Evolutionary conservation across 2,888 invertebrate species (phyloP).

Genomic region (Phyto melanocephala): DNA sequence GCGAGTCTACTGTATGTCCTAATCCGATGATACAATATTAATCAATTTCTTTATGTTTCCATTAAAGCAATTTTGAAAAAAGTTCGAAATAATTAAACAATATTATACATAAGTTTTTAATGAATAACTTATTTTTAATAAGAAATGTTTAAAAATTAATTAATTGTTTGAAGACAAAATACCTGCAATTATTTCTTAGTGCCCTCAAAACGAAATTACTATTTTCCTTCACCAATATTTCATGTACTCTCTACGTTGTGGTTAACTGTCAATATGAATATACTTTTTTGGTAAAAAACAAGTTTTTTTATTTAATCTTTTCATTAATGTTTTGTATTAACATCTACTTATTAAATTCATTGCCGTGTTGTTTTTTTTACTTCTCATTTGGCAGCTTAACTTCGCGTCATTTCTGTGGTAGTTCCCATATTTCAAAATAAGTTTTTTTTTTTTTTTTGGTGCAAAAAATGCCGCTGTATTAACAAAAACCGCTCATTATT

Average conservation of each 20-base stretch:
- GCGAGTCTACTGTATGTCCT: too few relatives aligned
- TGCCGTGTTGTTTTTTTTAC: slow-evolving; percentile 31
- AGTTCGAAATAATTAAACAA: too few relatives aligned
- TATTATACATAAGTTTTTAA: too few relatives aligned
- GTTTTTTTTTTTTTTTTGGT: background rate
- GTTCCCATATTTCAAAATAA: slow-evolving; percentile 4
- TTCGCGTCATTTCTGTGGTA: slow-evolving; percentile 17
- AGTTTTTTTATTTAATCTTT: slow-evolving; percentile 37
- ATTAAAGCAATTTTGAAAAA: too few relatives aligned
- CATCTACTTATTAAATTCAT: slow-evolving; percentile 54
- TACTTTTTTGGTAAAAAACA: slow-evolving; percentile 31
- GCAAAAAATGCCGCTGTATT: background rate
- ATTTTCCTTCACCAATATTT: slow-evolving; percentile 4
- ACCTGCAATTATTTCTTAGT: too few relatives aligned
- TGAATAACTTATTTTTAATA: too few relatives aligned
- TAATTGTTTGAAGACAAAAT: too few relatives aligned
- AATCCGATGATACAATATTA: too few relatives aligned
- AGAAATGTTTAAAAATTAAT: too few relatives aligned
- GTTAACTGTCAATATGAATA: slow-evolving; percentile 29
- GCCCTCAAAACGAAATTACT: slow-evolving; percentile 3
- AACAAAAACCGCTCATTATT: too few relatives aligned
- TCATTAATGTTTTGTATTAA: slow-evolving; percentile 44
- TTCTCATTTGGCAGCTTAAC: background rate
- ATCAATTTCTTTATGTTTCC: too few relatives aligned
- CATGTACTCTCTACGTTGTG: background rate